Conservation (phyloP, 2,888 invertebrate species). For the Rhyacophila evoluta region DNA sequence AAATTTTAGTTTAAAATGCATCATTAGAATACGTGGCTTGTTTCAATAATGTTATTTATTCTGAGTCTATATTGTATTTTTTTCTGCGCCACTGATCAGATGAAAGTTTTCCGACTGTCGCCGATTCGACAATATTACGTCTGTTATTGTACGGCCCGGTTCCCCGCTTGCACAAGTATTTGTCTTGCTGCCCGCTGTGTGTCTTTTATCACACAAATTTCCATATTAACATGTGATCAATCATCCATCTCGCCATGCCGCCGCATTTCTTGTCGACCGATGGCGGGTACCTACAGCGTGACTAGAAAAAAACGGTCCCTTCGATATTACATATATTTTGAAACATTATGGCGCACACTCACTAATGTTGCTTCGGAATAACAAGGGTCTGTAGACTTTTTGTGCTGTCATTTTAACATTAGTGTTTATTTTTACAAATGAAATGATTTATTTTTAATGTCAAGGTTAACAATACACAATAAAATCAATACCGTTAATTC, state of each 20-base stretch:
- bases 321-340: background rate
- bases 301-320: constrained; percentile 10
- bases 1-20: too few species aligned
- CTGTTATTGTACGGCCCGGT: constrained; percentile 23
- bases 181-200: constrained; percentile 49
- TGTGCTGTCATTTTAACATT: background rate
- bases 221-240: constrained; percentile 53
- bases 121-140: background rate
- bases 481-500: background rate
- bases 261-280: constrained; percentile 5
- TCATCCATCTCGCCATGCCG: constrained; percentile 41
- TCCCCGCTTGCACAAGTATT: constrained; percentile 25
- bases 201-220: constrained; percentile 51
- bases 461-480: background rate
- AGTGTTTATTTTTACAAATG: background rate
- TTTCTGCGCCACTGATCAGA: background rate
- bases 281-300: background rate
- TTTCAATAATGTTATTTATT: too few species aligned
- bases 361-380: background rate
- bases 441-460: background rate
- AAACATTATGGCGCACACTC: background rate
- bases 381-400: background rate
- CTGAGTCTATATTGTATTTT: too few species aligned
- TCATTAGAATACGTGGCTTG: too few species aligned
- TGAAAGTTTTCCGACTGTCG: background rate